phyloP scores from a whole-genome alignment of 2,888 invertebrate genomes.

The Augiades crinisus region DNA sequence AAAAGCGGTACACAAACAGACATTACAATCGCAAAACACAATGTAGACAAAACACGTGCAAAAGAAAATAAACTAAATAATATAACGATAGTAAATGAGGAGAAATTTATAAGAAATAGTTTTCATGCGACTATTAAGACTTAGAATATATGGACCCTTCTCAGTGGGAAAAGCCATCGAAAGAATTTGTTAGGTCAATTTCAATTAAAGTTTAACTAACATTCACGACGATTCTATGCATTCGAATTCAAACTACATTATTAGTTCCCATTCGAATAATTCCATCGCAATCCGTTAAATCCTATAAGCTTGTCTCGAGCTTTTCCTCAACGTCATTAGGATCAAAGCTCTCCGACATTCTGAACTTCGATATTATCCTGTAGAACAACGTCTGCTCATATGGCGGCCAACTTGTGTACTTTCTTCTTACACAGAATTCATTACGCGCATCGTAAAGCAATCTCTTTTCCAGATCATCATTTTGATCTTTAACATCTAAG shows the following conservation, averaged over 20 bases:
- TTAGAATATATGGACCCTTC: too few relatives aligned
- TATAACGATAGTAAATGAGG: not conserved
- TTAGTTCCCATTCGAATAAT: too few relatives aligned
- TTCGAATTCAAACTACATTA: too few relatives aligned
- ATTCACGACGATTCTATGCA: too few relatives aligned
- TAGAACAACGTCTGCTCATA: slow-evolving; percentile 67
- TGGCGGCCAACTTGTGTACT: slow-evolving; percentile 68
- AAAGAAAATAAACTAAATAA: not conserved
- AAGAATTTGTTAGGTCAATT: too few relatives aligned
- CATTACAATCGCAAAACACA: not conserved
- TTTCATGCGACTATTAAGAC: too few relatives aligned
- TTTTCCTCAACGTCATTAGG: slow-evolving; percentile 50
- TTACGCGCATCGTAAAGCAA: slow-evolving; percentile 47
- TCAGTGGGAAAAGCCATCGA: too few relatives aligned
- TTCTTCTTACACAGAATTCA: slow-evolving; percentile 34
- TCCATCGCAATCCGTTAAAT: too few relatives aligned
- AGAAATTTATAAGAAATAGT: not conserved
- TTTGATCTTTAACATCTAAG: slow-evolving; percentile 27
- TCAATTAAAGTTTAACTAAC: too few relatives aligned
- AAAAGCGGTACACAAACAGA: too few relatives aligned
- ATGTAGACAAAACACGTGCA: not conserved
- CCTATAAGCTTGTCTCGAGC: slow-evolving; percentile 6
- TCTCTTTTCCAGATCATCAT: slow-evolving; percentile 30
- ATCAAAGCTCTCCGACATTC: slow-evolving; percentile 73
- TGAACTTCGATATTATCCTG: slow-evolving; percentile 62